Base-by-base conservation (phyloP, 2,797 vertebrate species). In the Calcarius lapponicus region DNA sequence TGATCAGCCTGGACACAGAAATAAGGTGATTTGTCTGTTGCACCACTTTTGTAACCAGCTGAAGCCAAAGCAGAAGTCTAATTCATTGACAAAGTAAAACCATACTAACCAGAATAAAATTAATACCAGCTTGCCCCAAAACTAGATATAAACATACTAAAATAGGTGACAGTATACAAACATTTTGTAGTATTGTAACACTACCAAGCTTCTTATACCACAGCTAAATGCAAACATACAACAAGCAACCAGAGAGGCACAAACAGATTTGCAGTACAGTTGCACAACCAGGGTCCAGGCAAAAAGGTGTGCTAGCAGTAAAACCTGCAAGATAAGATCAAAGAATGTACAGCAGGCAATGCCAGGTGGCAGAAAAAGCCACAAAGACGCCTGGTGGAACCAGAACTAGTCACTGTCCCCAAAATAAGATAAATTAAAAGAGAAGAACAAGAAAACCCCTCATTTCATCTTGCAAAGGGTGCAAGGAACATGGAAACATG, bases 291-390 rank as follows among this genome's bases (percentile, higher is more conserved):
- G 8, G 6, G 21, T 3, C 57, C 34, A 34, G 54, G n/a, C 72
- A 71, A 73, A 84, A 67, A 9, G 17, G 15, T 14, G n/a, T 65
- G 56, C 42, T 40, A 54, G 34, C 54, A 91, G 85, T 34, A 76
- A 85, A 91, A 93, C 60, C 71, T 73, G 81, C 56, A 85, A 87
- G 82, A n/a, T 51, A 87, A 90, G 36, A 94, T 85, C 71, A 73
- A 80, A 91, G 43, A 53, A 80, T 34, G 36, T 17, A 66, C 7
- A 84, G 51, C 74, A 85, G 58, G 74, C 45, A 79, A 38, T 36
- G 42, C 20, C 34, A 81, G 21, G 25, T 43, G 36, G 25, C 51
- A 51, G 40, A 92, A 40, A 12, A 89, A 58, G 18, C 67, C 66
- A n/a, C 6, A 67, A 42, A 57, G 19, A 61, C 34, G 18, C 13